A percentile compares a stretch with the other conserved stretches of the same genome.
These are phyloP conservation scores for Aurelia coerulea DNA, from an alignment of 30 jellyfish, hydroid and myxozoan species.

Conservation along the genomic window DNA sequence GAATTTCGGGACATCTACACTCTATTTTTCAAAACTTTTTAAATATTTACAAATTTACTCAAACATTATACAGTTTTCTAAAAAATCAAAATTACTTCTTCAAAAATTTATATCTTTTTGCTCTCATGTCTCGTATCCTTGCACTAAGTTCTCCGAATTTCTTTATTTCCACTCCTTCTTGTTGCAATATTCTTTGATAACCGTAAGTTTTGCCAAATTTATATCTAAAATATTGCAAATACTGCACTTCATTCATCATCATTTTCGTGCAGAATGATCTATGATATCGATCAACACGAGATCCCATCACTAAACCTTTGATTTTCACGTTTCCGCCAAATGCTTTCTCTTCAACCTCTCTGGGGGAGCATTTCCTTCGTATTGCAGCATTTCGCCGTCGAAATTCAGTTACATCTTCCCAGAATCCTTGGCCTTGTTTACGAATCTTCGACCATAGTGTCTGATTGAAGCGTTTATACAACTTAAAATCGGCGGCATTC, in stretches of 20 bases:
- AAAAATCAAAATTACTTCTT: neutral
- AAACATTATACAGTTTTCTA: too few relatives aligned
- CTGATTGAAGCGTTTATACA: conserved; percentile 75
- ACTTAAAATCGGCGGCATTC: conserved; percentile 85
- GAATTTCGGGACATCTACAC: too few relatives aligned
- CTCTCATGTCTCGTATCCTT: conserved; percentile 22
- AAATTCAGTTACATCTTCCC: conserved; percentile 88
- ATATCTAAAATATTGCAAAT: conserved; percentile 78
- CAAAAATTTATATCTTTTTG: neutral
- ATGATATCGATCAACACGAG: conserved; percentile 81
- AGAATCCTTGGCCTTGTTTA: conserved; percentile 69
- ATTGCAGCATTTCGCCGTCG: conserved; percentile 63
- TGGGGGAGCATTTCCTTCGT: conserved; percentile 75
- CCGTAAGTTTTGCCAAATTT: conserved; percentile 80
- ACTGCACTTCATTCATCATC: conserved; percentile 82
- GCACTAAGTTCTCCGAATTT: conserved; percentile 46
- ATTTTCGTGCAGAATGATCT: conserved; percentile 80
- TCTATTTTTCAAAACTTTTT: too few relatives aligned
- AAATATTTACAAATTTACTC: too few relatives aligned
- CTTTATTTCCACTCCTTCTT: conserved; percentile 68
- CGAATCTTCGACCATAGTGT: conserved; percentile 87
- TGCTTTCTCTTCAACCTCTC: conserved; percentile 76
- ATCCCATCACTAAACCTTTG: conserved; percentile 69
- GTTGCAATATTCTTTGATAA: conserved; percentile 73
- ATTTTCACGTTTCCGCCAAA: conserved; percentile 73